Base-by-base conservation (phyloP, 2,888 invertebrate genomes). In the Perizoma flavofasciatum region DNA sequence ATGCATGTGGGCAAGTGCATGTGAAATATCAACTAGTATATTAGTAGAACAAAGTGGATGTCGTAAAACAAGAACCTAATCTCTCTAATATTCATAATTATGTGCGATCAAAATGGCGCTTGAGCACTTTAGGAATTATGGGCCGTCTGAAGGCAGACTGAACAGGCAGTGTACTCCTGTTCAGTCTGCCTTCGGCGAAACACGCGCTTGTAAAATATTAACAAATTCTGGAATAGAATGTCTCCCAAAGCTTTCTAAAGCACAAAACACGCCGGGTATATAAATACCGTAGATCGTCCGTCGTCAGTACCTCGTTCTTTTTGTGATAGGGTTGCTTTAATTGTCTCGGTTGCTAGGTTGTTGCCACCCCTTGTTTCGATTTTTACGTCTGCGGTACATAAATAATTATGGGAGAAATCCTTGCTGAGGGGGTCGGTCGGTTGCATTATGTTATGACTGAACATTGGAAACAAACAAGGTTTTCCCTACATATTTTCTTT, bases 281-380 rank as follows among this genome's bases (percentile, higher is more conserved):
- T 40, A 41, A 53, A 47, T 32, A 22, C 43, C 33, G 46, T 45
- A 5, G 7, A 37, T 7, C 37, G 22, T 22, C 22, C 22, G 22
- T 1, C 22, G 22, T 1, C 22, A 22, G 22, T 22, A 22, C 37
- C 37, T 37, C 7, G 32, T 8, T 34, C 4, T 57, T 60, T 56
- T 57, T 56, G 52, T 47, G 11, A 47, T 45, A 49, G 35, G 41
- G 49, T 52, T 40, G n/a, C 43, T 6, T 32, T 52, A 43, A 46
- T 52, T 49, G 22, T 47, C 40, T 10, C 22, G 37, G 61, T 61
- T 61, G 61, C 53, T 56, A 61, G 60, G 60, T 35, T 10, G 46
- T 49, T 47, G 34, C 46, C 57, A 47, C 48, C 57, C 61, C 53
- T 34, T 46, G 61, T 61, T 61, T 61, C 32, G 47, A 35, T 47